phyloP scores from a whole-genome alignment of 2,113 vertebrate species.

The Halcyon malimbica region DNA sequence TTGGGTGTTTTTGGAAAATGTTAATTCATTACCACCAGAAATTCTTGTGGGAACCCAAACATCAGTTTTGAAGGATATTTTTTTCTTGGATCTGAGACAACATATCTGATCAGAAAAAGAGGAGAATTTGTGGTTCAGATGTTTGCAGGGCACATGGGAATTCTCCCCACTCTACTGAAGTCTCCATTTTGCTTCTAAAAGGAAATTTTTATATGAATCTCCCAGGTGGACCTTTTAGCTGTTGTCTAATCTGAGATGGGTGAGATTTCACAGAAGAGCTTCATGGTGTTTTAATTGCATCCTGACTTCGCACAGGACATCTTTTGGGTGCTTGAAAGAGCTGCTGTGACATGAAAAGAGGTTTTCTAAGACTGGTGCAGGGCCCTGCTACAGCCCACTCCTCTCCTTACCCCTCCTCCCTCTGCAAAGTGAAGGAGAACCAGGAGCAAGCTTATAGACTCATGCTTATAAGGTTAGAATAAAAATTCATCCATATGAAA shows the following conservation, averaged over 20 bases:
- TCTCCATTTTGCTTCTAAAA: background rate
- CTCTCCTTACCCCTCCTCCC: background rate
- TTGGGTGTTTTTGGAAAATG: background rate
- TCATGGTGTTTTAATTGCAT: background rate
- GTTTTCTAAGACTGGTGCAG: background rate
- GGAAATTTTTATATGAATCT: background rate
- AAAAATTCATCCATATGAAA: background rate
- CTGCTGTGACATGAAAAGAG: background rate
- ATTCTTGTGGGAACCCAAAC: background rate
- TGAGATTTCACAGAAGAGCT: background rate
- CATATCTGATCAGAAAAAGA: background rate
- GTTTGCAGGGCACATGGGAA: background rate
- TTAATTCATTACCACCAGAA: background rate
- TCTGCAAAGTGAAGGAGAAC: background rate
- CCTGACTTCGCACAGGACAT: background rate
- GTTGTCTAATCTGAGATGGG: background rate
- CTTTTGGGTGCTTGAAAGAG: background rate
- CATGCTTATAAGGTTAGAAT: background rate
- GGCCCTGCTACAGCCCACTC: background rate
- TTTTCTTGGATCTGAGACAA: background rate
- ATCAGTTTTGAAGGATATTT: background rate
- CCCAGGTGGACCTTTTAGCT: background rate
- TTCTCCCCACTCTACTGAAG: background rate
- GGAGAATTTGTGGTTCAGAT: conserved; percentile 2
- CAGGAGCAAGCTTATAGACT: background rate